Percentiles rank a stretch among this genome's conserved stretches.
Conservation (phyloP, 1,140 invertebrate genomes). For the Dendrolimus kikuchii region DNA sequence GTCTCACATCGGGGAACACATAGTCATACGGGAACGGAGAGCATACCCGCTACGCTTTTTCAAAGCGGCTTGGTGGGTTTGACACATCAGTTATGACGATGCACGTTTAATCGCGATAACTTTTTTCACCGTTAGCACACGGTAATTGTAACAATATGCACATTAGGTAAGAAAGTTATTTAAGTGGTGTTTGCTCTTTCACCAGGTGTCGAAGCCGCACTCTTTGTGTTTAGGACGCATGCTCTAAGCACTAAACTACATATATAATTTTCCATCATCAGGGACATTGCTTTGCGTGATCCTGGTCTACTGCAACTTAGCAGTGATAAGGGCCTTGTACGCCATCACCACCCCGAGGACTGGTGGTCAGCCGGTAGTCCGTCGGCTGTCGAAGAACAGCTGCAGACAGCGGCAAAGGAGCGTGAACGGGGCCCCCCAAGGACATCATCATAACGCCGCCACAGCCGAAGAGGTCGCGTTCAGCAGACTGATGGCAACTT, state of each 20-base stretch:
- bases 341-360: conserved; percentile 70
- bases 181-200: too few species aligned
- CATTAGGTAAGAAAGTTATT: too few species aligned
- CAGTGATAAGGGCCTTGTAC: conserved; percentile 84
- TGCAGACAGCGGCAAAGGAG: conserved; percentile 47
- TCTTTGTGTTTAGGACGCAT: too few species aligned
- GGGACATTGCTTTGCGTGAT: conserved; percentile 81
- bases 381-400: conserved; percentile 71
- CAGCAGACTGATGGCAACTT: conserved; percentile 85
- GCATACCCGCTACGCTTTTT: too few species aligned
- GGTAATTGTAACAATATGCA: too few species aligned
- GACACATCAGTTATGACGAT: too few species aligned
- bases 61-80: too few species aligned
- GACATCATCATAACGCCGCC: conserved; percentile 65
- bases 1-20: too few species aligned
- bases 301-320: conserved; percentile 86
- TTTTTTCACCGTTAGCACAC: too few species aligned
- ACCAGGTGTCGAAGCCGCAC: too few species aligned
- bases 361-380: conserved; percentile 62
- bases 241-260: background rate
- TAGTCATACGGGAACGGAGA: too few species aligned
- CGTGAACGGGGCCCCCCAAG: conserved; percentile 18
- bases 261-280: conserved; percentile 35
- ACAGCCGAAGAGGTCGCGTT: conserved; percentile 88
- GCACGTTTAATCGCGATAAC: too few species aligned